These are phyloP conservation scores for Leistus spinibarbis DNA, from an alignment of 2,888 invertebrate species.

Conservation along the genomic window DNA sequence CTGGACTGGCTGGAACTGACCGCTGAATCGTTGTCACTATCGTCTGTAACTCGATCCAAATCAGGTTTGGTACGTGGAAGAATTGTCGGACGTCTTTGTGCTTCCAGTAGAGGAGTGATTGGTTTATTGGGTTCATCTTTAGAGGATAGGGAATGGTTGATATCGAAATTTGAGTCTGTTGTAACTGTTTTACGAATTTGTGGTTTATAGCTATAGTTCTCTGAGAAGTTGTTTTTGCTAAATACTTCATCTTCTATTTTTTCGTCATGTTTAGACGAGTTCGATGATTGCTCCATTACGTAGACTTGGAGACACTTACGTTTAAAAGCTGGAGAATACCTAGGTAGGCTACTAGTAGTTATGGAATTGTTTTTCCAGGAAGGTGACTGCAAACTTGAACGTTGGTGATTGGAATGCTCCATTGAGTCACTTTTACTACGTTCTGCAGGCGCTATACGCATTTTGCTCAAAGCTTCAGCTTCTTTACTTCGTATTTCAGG, in stretches of 20 bases:
- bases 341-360: slow-evolving; percentile 66
- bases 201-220: neutral
- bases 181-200: slow-evolving; percentile 59
- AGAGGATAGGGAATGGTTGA: slow-evolving; percentile 50
- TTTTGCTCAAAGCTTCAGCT: slow-evolving; percentile 41
- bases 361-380: slow-evolving; percentile 52
- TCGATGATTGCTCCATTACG: slow-evolving; percentile 44
- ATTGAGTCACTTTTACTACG: slow-evolving; percentile 46
- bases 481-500: slow-evolving; percentile 83
- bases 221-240: slow-evolving; percentile 20
- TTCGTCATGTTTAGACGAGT: slow-evolving; percentile 49
- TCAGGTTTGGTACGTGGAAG: slow-evolving; percentile 48
- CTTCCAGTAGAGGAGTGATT: neutral
- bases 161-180: slow-evolving; percentile 64
- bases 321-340: slow-evolving; percentile 84
- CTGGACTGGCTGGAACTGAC: slow-evolving; percentile 85
- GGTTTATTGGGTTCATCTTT: slow-evolving; percentile 3
- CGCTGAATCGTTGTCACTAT: slow-evolving; percentile 87
- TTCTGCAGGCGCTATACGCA: slow-evolving; percentile 51
- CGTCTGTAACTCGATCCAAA: slow-evolving; percentile 58
- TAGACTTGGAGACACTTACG: slow-evolving; percentile 75
- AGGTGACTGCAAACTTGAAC: slow-evolving; percentile 47
- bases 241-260: slow-evolving; percentile 50
- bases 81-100: neutral
- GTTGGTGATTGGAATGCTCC: slow-evolving; percentile 46